These are phyloP conservation scores for Caenorhabditis sp. DNA, from an alignment of 2,888 invertebrate species.

Conservation along the genomic window DNA sequence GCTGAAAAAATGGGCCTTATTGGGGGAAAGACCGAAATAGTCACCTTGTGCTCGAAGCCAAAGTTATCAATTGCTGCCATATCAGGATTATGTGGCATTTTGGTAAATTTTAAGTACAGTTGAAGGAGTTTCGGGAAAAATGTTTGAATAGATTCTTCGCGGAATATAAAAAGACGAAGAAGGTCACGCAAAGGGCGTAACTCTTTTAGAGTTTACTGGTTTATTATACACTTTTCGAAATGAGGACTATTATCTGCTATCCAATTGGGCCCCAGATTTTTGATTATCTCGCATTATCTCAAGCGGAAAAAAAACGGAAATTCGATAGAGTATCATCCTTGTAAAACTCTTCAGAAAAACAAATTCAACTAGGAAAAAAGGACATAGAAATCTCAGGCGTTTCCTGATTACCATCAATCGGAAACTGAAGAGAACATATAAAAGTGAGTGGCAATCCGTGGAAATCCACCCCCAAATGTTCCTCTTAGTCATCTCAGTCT, in stretches of 20 bases:
- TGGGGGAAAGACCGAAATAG: too few species aligned
- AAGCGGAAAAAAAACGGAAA: slow-evolving; percentile 41
- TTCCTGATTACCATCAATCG: slow-evolving; percentile 23
- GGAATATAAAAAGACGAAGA: too few species aligned
- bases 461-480: slow-evolving; percentile 17
- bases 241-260: too few species aligned
- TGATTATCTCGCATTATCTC: too few species aligned
- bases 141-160: too few species aligned
- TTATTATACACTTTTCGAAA: too few species aligned
- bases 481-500: slow-evolving; percentile 13
- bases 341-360: neutral
- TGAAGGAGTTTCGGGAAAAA: too few species aligned
- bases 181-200: too few species aligned
- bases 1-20: slow-evolving; percentile 2
- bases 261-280: too few species aligned
- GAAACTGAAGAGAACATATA: slow-evolving; percentile 15
- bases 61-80: slow-evolving; percentile 3
- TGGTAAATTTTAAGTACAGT: neutral
- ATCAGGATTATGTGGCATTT: slow-evolving; percentile 15
- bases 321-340: too few species aligned
- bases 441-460: neutral
- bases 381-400: neutral
- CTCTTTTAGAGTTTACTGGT: too few species aligned
- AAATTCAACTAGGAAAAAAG: neutral
- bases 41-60: slow-evolving; percentile 19